phyloP scores from a whole-genome alignment of 2,113 vertebrate species.

The Hydropotes inermis region DNA sequence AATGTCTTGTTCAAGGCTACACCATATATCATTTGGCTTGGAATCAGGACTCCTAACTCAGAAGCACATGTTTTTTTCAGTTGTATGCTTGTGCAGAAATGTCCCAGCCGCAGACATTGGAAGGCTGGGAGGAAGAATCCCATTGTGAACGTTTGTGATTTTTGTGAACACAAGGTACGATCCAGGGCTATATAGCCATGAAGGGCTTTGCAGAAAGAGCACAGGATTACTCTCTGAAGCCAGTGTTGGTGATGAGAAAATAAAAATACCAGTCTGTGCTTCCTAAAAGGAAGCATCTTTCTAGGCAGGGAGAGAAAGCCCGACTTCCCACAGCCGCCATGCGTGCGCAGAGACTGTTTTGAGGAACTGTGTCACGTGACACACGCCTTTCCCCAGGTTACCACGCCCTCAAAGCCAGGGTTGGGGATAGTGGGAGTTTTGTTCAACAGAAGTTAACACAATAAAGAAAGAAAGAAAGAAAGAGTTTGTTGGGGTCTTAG shows the following conservation, averaged over 20 bases:
- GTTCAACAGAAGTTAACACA: neutral
- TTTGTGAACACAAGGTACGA: neutral
- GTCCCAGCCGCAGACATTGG: neutral
- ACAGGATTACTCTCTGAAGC: neutral
- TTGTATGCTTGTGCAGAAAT: neutral
- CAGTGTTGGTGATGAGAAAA: neutral
- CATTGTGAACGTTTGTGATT: neutral
- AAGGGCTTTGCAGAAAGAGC: conserved; percentile 13
- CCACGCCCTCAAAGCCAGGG: neutral
- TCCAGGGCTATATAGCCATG: neutral
- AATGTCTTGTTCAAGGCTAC: neutral
- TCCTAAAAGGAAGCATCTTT: neutral
- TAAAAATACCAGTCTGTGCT: neutral
- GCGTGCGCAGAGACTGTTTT: neutral
- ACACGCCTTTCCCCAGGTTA: neutral
- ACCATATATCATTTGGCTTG: neutral
- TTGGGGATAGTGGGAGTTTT: neutral
- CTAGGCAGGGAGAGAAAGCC: neutral
- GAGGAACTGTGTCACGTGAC: neutral
- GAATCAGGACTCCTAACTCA: neutral
- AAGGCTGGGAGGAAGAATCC: neutral
- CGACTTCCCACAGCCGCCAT: neutral
- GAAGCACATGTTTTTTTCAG: neutral
- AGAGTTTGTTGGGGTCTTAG: neutral
- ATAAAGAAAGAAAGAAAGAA: neutral